Evolutionary conservation across 2,797 vertebrate genomes (phyloP), one percentile per base, ranked within the genome.

Genomic region (Myiotriccus ornatus): DNA sequence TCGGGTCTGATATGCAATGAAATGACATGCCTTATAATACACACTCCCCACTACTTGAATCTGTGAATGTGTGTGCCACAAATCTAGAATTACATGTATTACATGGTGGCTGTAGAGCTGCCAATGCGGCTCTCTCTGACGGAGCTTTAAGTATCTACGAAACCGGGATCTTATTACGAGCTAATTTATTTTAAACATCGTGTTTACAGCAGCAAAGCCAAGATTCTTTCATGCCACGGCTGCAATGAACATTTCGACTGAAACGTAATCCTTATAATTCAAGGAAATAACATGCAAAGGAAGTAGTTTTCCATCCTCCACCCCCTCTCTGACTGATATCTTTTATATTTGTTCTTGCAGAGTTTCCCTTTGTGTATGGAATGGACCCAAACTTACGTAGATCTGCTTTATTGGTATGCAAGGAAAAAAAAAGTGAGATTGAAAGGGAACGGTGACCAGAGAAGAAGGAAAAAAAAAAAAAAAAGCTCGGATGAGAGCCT

Each of bases 201-300:
- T 82, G 83, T 94, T 93, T 68, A 79, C 69, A 88, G 37, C 57
- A 32, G 73, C 75, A 60, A 28, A 89, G 89, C 76, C 91, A 87
- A 77, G 78, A 68, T 59, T 60, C 74, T 84, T 89, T 55, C 89
- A 69, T 79, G 89, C 65, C 90, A 34, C 74, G 77, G 82, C 93
- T 64, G 84, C 91, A n/a, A 35, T 22, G 91, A 91, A 67, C 86
- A 86, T 84, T 86, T 60, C 87, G 90, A 53, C 90, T 80, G 67
- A 89, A 92, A 84, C 65, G 80, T 56, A 75, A 85, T 32, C 76
- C 81, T 77, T 52, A 94, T 87, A 97, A 96, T 96, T 94, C 81
- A 90, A 96, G 97, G 94, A 97, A 96, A 96, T 96, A 90, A 84
- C 94, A 94, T 27, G 89, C 76, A 79, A 78, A 94, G 97, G 96